A percentile compares a stretch with the other conserved stretches of the same genome.
phyloP scores from a whole-genome alignment of 2,113 vertebrate species.

The Saccopteryx leptura region DNA sequence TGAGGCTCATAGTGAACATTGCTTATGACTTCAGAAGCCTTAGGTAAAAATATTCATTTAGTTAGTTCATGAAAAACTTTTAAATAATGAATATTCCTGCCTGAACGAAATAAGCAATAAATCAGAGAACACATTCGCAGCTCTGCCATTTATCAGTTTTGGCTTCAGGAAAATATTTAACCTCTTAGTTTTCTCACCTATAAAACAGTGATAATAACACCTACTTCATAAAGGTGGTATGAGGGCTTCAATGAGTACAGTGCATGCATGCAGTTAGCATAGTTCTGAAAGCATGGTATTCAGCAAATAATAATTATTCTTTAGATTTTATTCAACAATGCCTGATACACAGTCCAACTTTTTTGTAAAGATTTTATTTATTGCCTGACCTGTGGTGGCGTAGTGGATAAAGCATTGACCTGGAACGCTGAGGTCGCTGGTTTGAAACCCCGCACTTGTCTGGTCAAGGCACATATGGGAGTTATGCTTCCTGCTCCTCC shows the following conservation, averaged over 20 bases:
- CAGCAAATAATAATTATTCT: background rate
- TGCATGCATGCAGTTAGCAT: background rate
- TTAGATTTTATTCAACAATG: background rate
- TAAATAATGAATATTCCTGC: background rate
- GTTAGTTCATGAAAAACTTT: conserved; percentile 23
- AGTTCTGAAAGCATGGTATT: background rate
- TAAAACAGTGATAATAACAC: background rate
- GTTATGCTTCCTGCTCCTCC: no score
- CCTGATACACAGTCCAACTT: background rate
- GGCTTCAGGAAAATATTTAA: background rate
- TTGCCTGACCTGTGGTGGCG: no score
- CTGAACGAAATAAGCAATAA: background rate
- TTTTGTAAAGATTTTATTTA: no score
- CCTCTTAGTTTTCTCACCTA: background rate
- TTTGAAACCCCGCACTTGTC: no score
- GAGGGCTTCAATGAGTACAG: background rate
- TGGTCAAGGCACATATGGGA: no score
- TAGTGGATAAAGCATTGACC: no score
- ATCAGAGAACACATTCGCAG: background rate
- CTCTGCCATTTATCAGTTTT: background rate
- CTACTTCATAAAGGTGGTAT: background rate
- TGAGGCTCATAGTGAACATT: background rate
- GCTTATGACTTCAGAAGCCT: background rate
- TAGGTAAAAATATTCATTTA: conserved; percentile 26
- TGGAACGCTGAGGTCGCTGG: no score